phyloP scores from a whole-genome alignment of 2,888 invertebrate species.

The Stegophylla sp. region DNA sequence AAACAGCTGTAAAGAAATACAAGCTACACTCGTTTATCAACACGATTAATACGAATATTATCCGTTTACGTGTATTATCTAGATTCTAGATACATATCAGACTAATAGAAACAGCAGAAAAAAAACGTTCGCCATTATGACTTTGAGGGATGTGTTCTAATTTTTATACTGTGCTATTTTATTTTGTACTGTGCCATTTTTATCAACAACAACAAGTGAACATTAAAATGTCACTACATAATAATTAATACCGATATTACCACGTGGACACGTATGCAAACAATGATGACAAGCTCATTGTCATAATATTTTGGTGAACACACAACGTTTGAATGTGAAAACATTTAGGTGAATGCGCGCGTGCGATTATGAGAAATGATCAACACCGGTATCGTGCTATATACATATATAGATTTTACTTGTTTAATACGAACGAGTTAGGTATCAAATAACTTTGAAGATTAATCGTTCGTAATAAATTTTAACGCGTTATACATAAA shows the following conservation, averaged over 20 bases:
- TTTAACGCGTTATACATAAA: neutral
- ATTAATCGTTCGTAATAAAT: neutral
- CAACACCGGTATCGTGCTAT: neutral
- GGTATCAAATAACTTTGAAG: neutral
- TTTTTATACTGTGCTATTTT: too few relatives aligned
- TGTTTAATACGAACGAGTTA: constrained; percentile 8
- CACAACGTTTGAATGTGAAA: neutral
- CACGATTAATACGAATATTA: too few relatives aligned
- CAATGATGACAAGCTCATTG: neutral
- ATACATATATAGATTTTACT: neutral
- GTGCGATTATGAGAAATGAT: neutral
- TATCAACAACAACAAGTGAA: neutral
- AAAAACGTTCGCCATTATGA: too few relatives aligned
- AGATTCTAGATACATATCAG: too few relatives aligned
- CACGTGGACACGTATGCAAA: neutral
- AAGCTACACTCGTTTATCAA: too few relatives aligned
- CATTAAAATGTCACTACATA: neutral
- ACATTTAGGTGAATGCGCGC: neutral
- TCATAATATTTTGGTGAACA: neutral
- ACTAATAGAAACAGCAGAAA: too few relatives aligned
- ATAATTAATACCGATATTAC: neutral
- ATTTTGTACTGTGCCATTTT: too few relatives aligned
- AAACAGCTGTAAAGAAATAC: too few relatives aligned
- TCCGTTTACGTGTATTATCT: too few relatives aligned
- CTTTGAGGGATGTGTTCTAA: too few relatives aligned